Base-by-base conservation (phyloP, 1,140 invertebrate genomes). In the Plectus sambesii region DNA sequence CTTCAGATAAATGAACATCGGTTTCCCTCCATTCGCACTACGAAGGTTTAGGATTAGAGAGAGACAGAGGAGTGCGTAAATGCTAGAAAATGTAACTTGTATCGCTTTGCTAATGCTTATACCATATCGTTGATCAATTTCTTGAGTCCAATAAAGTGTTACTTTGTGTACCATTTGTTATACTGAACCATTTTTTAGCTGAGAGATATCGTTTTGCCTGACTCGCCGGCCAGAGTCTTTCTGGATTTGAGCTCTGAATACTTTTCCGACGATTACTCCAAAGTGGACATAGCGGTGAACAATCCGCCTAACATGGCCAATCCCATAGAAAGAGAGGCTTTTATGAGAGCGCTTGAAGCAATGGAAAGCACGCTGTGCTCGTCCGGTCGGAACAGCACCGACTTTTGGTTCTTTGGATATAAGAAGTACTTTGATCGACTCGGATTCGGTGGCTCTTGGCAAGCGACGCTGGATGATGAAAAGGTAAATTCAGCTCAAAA, bases 351-450 rank as follows among this genome's bases (percentile, higher is more conserved):
- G n/a, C 25, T 64, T 17, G 29, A 41, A 19, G 49, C 51, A 45
- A 44, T 65, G 29, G 61, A 64, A 42, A 36, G 37, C 5, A 60
- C 45, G 0, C 38, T 35, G 20, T 62, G 60, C 37, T 63, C 55
- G 3, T 36, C 23, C 22, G 58, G 61, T 0, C n/a, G 53, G 12
- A 54, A 56, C 25, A 33, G 35, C 1, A 62, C 60, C 3, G 51
- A 62, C 26, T 63, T 64, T 62, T 64, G 61, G 61, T 65, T 43
- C 26, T 62, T 59, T 20, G 43, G 29, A 9, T 62, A 59, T 39
- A 30, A 65, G 49, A 41, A 49, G 22, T 59, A 64, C 36, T 29
- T 64, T 29, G 29, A 47, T 12, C 6, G 48, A 0, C 36, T 60
- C 15, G 61, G 61, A 23, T 63, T 64, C 47, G 61, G 54, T 2